These are phyloP conservation scores for Rhagophthalmus giganteus DNA, from an alignment of 2,888 invertebrate genomes.

Conservation along the genomic window DNA sequence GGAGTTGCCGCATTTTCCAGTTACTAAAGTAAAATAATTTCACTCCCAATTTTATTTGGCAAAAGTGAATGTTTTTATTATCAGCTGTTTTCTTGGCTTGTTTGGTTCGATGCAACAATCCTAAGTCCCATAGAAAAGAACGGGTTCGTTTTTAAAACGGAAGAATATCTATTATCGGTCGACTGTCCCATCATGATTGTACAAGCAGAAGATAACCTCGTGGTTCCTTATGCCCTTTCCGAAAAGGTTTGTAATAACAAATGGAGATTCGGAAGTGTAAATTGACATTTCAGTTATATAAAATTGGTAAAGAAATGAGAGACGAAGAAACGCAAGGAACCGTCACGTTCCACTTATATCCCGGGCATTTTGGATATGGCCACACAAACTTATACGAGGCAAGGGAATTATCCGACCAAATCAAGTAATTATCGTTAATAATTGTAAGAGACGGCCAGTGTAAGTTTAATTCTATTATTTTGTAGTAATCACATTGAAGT, in stretches of 20 bases:
- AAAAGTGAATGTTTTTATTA: conserved; percentile 32
- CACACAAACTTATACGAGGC: neutral
- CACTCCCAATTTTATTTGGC: conserved; percentile 1
- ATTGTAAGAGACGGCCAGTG: too few species aligned
- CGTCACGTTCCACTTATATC: neutral
- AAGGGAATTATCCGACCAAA: neutral
- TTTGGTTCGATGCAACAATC: conserved; percentile 80
- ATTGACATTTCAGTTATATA: neutral
- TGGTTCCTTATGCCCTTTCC: conserved; percentile 45
- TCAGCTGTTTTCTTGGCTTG: conserved; percentile 78
- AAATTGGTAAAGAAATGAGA: neutral
- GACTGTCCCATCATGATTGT: conserved; percentile 73
- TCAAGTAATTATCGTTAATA: too few species aligned
- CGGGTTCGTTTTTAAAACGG: conserved; percentile 76
- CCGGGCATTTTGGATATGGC: neutral
- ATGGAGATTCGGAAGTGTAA: conserved; percentile 8
- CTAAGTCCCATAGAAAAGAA: conserved; percentile 73
- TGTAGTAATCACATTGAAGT: too few species aligned
- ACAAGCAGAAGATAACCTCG: conserved; percentile 48
- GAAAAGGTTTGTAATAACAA: conserved; percentile 36
- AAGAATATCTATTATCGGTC: conserved; percentile 67
- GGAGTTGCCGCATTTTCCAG: conserved; percentile 63
- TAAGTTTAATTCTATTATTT: too few species aligned
- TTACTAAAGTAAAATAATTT: conserved; percentile 63
- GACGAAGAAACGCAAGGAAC: neutral